phyloP scores from a whole-genome alignment of 2,797 vertebrate genomes.

The Strix occidentalis region DNA sequence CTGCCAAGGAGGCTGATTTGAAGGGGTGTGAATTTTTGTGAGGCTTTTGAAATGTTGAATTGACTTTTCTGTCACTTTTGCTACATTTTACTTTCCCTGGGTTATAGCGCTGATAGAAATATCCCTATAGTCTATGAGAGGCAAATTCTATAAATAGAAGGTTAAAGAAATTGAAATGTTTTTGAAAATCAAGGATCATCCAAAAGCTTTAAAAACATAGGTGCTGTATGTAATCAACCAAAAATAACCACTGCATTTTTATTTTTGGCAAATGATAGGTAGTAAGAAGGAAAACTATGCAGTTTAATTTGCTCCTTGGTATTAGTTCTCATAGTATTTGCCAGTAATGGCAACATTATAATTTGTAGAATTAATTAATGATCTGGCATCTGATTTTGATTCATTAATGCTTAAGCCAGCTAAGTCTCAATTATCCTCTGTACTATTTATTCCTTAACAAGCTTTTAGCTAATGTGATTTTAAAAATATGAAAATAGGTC shows the following conservation, averaged over 20 bases:
- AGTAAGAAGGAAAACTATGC: conserved; percentile 27
- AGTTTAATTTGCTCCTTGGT: conserved; percentile 59
- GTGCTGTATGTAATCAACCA: neutral
- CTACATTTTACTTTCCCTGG: neutral
- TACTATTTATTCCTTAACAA: conserved; percentile 73
- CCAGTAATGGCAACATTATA: conserved; percentile 62
- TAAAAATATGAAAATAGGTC: conserved; percentile 57
- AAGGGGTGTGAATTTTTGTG: conserved; percentile 47
- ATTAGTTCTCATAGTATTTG: conserved; percentile 55
- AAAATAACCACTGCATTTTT: neutral
- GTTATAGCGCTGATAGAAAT: conserved; percentile 27
- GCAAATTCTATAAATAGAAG: neutral
- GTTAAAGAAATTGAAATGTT: neutral
- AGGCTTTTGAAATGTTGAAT: conserved; percentile 26
- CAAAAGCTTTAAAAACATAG: neutral
- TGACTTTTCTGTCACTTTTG: conserved; percentile 51
- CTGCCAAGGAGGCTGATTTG: conserved; percentile 26
- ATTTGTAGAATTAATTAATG: conserved; percentile 76
- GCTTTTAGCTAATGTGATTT: conserved; percentile 70
- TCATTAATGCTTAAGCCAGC: conserved; percentile 73
- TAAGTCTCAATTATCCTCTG: conserved; percentile 73
- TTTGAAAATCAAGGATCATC: neutral
- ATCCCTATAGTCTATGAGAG: conserved; percentile 28
- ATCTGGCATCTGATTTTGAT: conserved; percentile 74
- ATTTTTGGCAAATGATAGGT: neutral